A percentile compares a stretch with the other conserved stretches of the same genome.
Evolutionary conservation across 92 coral and sea anemone species (phyloP).

Genomic region (Palythoa grandis): DNA sequence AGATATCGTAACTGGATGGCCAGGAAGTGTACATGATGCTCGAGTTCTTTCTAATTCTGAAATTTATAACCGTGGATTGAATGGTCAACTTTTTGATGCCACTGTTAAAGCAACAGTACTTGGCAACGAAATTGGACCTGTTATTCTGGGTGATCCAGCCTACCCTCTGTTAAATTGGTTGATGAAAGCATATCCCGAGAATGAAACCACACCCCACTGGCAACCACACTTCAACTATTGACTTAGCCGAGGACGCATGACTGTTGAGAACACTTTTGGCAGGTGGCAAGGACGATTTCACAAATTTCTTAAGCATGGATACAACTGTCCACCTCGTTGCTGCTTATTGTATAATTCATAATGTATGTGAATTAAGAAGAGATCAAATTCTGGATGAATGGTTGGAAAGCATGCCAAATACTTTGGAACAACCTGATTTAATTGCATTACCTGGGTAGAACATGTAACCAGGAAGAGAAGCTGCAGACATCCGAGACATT

Average conservation of each 20-base stretch:
- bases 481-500: conserved; percentile 9
- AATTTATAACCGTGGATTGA: conserved; percentile 47
- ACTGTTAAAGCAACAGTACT: no score
- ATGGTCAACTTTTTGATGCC: background rate
- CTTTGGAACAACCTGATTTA: conserved; percentile 4
- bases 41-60: conserved; percentile 55
- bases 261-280: conserved; percentile 44
- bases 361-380: background rate
- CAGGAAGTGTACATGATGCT: conserved; percentile 67
- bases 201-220: conserved; percentile 34
- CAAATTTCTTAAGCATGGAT: conserved; percentile 35
- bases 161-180: conserved; percentile 26
- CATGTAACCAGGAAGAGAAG: conserved; percentile 16
- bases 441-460: background rate
- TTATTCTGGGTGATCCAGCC: conserved; percentile 56
- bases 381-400: conserved; percentile 5
- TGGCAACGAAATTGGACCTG: background rate
- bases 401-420: conserved; percentile 6
- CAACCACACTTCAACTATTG: conserved; percentile 44
- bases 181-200: background rate
- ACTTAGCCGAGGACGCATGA: conserved; percentile 53
- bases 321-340: conserved; percentile 10
- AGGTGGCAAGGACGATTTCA: conserved; percentile 19
- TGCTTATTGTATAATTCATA: conserved; percentile 18
- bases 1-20: conserved; percentile 55